Evolutionary conservation across 2,888 invertebrate species (phyloP).

Genomic region (Phymatocera aterrima): DNA sequence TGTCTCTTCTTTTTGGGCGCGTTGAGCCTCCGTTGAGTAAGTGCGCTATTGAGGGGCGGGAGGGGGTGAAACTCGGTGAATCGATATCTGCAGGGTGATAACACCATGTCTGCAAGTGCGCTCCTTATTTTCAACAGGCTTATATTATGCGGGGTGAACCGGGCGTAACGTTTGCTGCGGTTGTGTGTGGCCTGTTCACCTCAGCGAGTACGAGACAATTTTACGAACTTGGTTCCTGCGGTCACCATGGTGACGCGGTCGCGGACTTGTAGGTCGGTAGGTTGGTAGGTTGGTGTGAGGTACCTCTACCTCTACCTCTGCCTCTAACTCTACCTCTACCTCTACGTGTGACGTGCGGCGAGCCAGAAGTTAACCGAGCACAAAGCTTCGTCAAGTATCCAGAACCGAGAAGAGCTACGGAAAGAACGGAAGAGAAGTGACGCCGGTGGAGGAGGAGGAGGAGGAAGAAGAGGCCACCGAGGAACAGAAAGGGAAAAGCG

Average conservation of each 20-base stretch:
- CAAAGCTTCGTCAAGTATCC: slow-evolving; percentile 37
- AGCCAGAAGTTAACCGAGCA: slow-evolving; percentile 23
- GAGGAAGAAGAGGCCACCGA: background rate
- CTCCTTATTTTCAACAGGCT: slow-evolving; percentile 44
- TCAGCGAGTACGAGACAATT: slow-evolving; percentile 7
- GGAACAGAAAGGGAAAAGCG: background rate
- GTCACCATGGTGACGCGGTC: slow-evolving; percentile 29
- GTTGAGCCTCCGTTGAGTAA: slow-evolving; percentile 1
- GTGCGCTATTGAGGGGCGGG: background rate
- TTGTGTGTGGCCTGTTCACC: background rate
- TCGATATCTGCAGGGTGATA: slow-evolving; percentile 54
- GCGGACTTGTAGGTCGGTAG: no score
- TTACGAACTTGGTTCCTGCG: slow-evolving; percentile 28
- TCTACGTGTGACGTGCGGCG: slow-evolving; percentile 3
- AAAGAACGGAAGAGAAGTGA: background rate
- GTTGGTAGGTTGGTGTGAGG: no score
- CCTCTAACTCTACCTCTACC: background rate
- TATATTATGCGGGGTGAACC: slow-evolving; percentile 24
- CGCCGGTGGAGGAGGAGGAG: background rate
- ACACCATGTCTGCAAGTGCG: slow-evolving; percentile 49
- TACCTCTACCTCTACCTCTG: background rate
- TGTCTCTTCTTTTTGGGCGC: background rate
- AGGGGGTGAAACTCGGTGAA: slow-evolving; percentile 18
- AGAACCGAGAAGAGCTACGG: background rate
- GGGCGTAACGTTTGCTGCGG: background rate